Conservation (phyloP, 2,113 vertebrate species). For the Capra hircus region DNA sequence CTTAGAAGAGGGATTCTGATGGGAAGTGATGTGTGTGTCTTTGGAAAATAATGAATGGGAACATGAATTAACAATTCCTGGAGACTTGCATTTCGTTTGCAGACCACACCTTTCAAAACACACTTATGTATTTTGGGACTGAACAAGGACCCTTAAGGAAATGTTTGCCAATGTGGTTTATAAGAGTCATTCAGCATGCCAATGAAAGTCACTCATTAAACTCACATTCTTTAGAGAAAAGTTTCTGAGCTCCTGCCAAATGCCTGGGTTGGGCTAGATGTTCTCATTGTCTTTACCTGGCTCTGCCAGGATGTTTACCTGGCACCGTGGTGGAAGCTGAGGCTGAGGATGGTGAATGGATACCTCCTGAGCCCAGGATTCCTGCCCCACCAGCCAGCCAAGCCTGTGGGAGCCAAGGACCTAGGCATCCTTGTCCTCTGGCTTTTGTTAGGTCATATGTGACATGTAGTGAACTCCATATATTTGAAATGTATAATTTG, state of each 20-base stretch:
- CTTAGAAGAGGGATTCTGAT: neutral
- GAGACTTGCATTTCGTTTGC: neutral
- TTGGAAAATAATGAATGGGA: neutral
- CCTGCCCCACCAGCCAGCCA: neutral
- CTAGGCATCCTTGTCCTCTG: neutral
- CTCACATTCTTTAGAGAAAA: slow-evolving; percentile 12
- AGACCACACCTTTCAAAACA: slow-evolving; percentile 35
- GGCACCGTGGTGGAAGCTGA: neutral
- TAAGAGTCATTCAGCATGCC: neutral
- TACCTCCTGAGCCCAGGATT: neutral
- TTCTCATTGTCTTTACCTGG: neutral
- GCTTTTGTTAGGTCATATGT: neutral
- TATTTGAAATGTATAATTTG: neutral
- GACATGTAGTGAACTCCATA: neutral
- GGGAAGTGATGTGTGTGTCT: neutral
- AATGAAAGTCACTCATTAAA: slow-evolving; percentile 33
- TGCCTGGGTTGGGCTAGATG: neutral
- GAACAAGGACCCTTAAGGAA: slow-evolving; percentile 12
- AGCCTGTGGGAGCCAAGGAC: neutral
- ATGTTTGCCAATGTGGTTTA: slow-evolving; percentile 25
- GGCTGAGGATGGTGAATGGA: neutral
- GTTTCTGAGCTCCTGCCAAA: neutral
- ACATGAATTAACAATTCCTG: neutral
- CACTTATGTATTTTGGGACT: neutral
- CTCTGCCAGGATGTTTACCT: neutral